These are phyloP conservation scores for Barypeithes pellucidus DNA, from an alignment of 2,888 invertebrate genomes.

Conservation along the genomic window DNA sequence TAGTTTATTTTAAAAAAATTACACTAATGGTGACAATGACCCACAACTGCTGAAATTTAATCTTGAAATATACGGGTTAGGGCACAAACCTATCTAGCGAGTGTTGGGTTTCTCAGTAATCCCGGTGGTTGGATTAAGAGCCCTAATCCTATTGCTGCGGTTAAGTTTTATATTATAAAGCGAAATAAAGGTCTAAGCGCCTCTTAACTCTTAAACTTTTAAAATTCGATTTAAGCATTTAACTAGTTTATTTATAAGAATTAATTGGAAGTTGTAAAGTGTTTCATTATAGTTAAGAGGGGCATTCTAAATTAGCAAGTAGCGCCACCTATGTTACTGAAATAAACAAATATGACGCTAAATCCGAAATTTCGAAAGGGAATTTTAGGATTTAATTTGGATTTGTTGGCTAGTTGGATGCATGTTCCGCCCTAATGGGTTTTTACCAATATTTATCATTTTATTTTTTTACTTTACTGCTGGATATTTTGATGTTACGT, in stretches of 20 bases:
- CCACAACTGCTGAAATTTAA: constrained; percentile 10
- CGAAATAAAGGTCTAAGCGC: background rate
- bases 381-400: too few species aligned
- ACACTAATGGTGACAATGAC: too few species aligned
- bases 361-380: too few species aligned
- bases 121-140: constrained; percentile 11
- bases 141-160: constrained; percentile 1
- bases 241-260: too few species aligned
- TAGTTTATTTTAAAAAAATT: too few species aligned
- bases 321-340: too few species aligned
- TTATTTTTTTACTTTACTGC: background rate
- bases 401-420: too few species aligned
- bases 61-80: constrained; percentile 26
- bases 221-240: background rate
- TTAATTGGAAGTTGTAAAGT: too few species aligned
- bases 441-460: background rate
- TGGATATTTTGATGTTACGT: background rate
- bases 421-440: background rate
- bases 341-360: too few species aligned
- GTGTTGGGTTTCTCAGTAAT: constrained; percentile 26
- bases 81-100: constrained; percentile 22
- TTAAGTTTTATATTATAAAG: constrained; percentile 4
- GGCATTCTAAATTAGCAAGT: too few species aligned
- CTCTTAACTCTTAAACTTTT: background rate
- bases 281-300: too few species aligned